Evolutionary conservation across 2,113 vertebrate genomes (phyloP), one percentile per base, ranked within the genome.

Genomic region (Jacana jacana): DNA sequence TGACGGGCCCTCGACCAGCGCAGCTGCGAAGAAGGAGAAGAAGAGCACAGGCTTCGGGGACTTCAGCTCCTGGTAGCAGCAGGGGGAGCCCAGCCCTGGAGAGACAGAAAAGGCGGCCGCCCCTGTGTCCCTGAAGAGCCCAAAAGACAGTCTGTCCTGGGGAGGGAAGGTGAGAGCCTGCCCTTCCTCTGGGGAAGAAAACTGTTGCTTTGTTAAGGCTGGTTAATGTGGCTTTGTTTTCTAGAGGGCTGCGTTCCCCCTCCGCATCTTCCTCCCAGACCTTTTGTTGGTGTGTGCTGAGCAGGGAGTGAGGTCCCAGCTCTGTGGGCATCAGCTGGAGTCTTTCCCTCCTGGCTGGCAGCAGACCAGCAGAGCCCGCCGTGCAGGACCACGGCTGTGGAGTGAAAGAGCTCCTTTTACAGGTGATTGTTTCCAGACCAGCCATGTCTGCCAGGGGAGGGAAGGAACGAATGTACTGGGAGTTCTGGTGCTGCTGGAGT

Each of bases 41-140:
- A 98, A 98, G 57, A 98, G 97, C 81, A 91, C 93, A 5, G 97
- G 98, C 80, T 99, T 99, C 1, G 98, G 98, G 78, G 99, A 99
- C 97, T 99, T 99, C 97, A 99, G 99, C 97, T 99, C 99, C 66
- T 99, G 99, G 99, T 99, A 99, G 98, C 87, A 69, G 72, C 12
- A 0, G 6, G 3, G 40, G 77, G 88, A 90, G 91, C 66, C 94
- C 42, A 83, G 75, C 76, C 72, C 95, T 82, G 87, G 51, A 66
- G 87, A 22, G 35, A 58, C 54, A 89, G 69, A 84, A 33, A 49
- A 66, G 70, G 33, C 35, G 1, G 44, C 83, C 58, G 84, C 78
- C 91, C 88, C 75, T 37, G 2, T 89, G 92, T 64, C 33, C 40
- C 79, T 6, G 3, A 51, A 88, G 92, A 91, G 69, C 76, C 79